Percentiles rank a stretch among this genome's conserved stretches.
Evolutionary conservation across 2,888 invertebrate genomes (phyloP).

Genomic region (Cephonodes hylas): DNA sequence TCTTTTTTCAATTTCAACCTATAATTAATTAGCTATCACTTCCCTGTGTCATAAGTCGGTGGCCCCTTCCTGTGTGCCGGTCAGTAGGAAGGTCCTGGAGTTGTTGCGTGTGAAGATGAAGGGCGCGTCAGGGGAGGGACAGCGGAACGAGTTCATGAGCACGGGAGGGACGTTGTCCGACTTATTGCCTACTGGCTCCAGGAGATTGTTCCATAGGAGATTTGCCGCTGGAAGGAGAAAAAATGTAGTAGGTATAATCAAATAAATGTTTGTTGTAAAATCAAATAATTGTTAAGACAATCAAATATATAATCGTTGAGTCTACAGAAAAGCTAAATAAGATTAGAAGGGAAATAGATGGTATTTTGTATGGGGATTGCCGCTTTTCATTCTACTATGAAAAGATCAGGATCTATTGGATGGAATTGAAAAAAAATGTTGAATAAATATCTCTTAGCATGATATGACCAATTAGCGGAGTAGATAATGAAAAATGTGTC

Average conservation of each 20-base stretch:
- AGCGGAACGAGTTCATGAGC: conserved; percentile 82
- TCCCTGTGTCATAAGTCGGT: conserved; percentile 30
- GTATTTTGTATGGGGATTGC: too few species aligned
- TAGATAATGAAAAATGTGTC: too few species aligned
- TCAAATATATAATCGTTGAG: too few species aligned
- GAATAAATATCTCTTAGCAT: too few species aligned
- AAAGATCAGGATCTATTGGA: too few species aligned
- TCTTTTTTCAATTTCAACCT: neutral
- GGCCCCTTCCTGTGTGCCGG: conserved; percentile 58
- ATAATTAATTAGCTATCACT: neutral
- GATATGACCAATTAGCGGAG: too few species aligned
- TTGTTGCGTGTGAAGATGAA: conserved; percentile 85
- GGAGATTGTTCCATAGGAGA: conserved; percentile 86
- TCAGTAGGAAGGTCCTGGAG: conserved; percentile 49
- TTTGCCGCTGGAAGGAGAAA: conserved; percentile 80
- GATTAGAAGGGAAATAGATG: too few species aligned
- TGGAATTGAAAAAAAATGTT: too few species aligned
- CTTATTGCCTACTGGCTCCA: conserved; percentile 86
- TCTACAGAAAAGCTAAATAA: too few species aligned
- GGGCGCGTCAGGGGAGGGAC: conserved; percentile 81
- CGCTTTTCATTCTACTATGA: too few species aligned
- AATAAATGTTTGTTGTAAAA: too few species aligned
- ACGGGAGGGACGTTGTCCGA: conserved; percentile 77
- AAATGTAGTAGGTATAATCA: neutral
- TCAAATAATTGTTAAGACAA: too few species aligned